Evolutionary conservation across 2,888 invertebrate genomes (phyloP).

Genomic region (Sarcophaga subvicina): DNA sequence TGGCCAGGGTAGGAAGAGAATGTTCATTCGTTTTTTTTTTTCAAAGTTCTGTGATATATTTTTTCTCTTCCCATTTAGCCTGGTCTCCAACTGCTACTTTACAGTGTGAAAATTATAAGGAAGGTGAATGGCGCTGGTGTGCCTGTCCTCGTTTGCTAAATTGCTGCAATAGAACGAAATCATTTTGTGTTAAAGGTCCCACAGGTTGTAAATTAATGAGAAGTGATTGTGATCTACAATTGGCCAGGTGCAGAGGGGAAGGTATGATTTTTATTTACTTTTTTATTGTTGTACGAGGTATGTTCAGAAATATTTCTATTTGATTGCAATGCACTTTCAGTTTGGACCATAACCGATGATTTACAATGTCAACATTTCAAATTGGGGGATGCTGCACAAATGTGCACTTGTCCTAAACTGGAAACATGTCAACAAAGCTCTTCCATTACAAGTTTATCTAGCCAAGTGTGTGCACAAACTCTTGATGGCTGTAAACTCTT

Average conservation of each 20-base stretch:
- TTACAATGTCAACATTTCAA: slow-evolving; percentile 25
- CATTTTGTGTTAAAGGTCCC: slow-evolving; percentile 35
- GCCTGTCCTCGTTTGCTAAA: slow-evolving; percentile 44
- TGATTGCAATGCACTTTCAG: background rate
- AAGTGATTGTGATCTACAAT: slow-evolving; percentile 47
- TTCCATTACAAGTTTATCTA: background rate
- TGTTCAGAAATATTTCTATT: background rate
- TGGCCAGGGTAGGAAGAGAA: slow-evolving; percentile 22
- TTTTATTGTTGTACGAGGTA: background rate
- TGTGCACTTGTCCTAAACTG: slow-evolving; percentile 44
- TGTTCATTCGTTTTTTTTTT: too few relatives aligned
- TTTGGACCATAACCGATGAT: slow-evolving; percentile 31
- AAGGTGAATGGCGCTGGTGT: slow-evolving; percentile 44
- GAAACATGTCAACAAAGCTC: slow-evolving; percentile 6
- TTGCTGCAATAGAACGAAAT: slow-evolving; percentile 17
- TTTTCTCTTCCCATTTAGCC: background rate
- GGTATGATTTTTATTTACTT: too few relatives aligned
- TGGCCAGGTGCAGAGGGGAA: slow-evolving; percentile 45
- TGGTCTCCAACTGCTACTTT: slow-evolving; percentile 1
- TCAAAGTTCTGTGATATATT: too few relatives aligned
- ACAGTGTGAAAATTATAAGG: slow-evolving; percentile 46
- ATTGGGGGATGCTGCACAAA: slow-evolving; percentile 3
- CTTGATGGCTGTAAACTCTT: slow-evolving; percentile 32
- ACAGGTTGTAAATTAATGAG: slow-evolving; percentile 29
- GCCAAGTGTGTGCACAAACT: slow-evolving; percentile 41